Evolutionary conservation across 2,113 vertebrate species (phyloP).

Genomic region (Eonycteris spelaea): DNA sequence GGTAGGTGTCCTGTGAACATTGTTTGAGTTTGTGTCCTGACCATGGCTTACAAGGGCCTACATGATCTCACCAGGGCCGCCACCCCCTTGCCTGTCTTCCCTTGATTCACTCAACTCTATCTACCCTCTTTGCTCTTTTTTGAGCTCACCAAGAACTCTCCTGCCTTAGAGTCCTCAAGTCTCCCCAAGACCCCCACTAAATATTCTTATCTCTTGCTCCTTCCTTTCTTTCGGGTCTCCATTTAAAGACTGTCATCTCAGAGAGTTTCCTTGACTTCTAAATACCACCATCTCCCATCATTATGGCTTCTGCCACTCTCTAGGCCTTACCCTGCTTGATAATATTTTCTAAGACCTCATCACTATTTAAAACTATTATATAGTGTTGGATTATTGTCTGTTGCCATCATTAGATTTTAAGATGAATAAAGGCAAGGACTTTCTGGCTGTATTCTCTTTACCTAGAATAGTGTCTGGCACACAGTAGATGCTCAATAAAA

Average conservation of each 20-base stretch:
- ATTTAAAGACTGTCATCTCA: background rate
- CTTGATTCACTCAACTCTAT: background rate
- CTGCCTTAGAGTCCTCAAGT: background rate
- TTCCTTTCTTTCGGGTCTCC: background rate
- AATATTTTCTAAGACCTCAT: background rate
- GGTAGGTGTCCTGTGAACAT: background rate
- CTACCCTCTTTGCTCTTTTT: background rate
- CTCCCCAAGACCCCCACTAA: fast-evolving
- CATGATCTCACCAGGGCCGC: background rate
- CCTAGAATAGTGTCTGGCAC: background rate
- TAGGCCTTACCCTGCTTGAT: background rate
- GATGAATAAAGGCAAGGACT: background rate
- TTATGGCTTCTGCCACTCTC: background rate
- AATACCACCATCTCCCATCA: background rate
- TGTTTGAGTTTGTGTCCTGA: background rate
- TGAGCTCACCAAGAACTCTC: background rate
- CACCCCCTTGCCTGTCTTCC: background rate
- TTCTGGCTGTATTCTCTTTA: background rate
- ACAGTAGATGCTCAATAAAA: background rate
- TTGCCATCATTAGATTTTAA: background rate
- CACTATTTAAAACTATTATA: background rate
- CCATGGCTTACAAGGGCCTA: background rate
- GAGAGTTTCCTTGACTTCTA: background rate
- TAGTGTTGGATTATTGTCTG: background rate
- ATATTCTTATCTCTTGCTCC: background rate